These are phyloP conservation scores for Athene cunicularia DNA, from an alignment of 2,113 vertebrate species.

Conservation along the genomic window DNA sequence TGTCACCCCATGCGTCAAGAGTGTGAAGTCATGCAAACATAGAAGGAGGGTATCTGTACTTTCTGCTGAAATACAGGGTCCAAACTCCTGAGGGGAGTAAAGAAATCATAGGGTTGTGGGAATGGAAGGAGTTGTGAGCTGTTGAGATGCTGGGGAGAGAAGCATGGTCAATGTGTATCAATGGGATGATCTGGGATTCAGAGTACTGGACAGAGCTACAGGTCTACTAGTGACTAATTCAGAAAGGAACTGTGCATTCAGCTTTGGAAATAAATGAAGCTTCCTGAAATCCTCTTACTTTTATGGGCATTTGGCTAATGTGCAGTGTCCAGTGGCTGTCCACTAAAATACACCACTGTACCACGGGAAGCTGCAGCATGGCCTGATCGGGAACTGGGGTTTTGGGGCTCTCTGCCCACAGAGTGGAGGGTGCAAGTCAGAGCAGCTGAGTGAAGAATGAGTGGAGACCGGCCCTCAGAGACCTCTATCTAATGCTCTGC, in stretches of 20 bases:
- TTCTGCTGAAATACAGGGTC: background rate
- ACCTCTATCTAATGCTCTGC: background rate
- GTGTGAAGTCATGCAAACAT: background rate
- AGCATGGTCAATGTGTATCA: background rate
- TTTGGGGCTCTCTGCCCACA: background rate
- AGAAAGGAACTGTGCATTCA: background rate
- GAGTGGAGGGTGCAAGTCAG: fast-evolving
- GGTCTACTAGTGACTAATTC: background rate
- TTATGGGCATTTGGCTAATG: background rate
- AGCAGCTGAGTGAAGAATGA: background rate
- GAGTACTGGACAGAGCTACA: background rate
- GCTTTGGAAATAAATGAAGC: background rate
- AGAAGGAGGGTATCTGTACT: background rate
- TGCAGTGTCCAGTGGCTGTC: background rate
- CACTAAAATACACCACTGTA: background rate
- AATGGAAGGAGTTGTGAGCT: background rate
- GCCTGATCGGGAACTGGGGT: background rate
- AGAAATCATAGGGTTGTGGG: background rate
- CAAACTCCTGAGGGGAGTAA: background rate
- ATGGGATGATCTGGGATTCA: background rate
- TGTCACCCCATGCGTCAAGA: fast-evolving
- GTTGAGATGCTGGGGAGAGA: background rate
- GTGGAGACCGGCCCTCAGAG: background rate
- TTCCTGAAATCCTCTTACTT: background rate
- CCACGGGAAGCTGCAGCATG: background rate